phyloP scores from a whole-genome alignment of 1,140 invertebrate genomes.

The Cotesia chilonis region DNA sequence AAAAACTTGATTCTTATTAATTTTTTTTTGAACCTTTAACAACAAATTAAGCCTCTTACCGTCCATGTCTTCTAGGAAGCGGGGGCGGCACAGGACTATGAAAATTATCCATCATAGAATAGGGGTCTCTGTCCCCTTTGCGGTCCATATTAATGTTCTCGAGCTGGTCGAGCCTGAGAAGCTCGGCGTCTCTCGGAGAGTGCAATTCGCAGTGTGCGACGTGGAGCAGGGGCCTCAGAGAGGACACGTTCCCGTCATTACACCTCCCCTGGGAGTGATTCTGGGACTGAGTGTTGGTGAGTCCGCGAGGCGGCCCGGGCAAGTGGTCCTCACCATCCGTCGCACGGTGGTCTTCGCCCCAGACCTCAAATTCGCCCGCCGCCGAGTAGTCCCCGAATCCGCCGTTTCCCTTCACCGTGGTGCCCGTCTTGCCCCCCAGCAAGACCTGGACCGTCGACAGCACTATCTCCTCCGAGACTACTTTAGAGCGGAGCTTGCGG shows the following conservation, averaged over 20 bases:
- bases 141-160: conserved; percentile 51
- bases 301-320: conserved; percentile 36
- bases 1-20: no score
- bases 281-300: conserved; percentile 48
- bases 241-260: conserved; percentile 57
- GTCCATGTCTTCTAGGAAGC: conserved; percentile 59
- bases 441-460: conserved; percentile 36
- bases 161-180: conserved; percentile 61
- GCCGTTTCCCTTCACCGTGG: conserved; percentile 64
- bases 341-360: conserved; percentile 60
- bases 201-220: conserved; percentile 64
- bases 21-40: no score
- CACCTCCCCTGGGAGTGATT: conserved; percentile 52
- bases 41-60: conserved; percentile 50
- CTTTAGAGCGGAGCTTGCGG: conserved; percentile 10
- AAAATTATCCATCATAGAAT: conserved; percentile 65
- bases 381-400: conserved; percentile 64
- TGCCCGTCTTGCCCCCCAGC: conserved; percentile 46
- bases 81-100: conserved; percentile 62
- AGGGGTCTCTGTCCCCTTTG: conserved; percentile 57
- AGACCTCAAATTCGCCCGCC: conserved; percentile 64
- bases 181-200: conserved; percentile 61
- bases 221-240: conserved; percentile 61
- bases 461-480: conserved; percentile 35
- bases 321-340: conserved; percentile 60